Base-by-base conservation (phyloP, 2,113 vertebrate species). In the Nycticryphes semicollaris region DNA sequence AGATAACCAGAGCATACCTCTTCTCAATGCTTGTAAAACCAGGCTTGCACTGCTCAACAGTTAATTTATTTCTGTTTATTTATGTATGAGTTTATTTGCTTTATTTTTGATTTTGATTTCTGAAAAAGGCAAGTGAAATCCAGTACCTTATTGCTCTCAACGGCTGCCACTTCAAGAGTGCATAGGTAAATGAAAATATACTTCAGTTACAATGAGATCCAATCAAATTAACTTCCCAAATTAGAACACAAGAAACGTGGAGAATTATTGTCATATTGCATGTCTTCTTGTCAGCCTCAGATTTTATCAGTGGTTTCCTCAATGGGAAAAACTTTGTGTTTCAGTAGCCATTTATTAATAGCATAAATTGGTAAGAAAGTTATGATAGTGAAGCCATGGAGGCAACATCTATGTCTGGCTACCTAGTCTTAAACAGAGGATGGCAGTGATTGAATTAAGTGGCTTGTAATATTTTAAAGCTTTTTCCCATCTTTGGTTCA, bases 81-180 rank as follows among this genome's bases (percentile, higher is more conserved):
- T 73, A n/a, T 41, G 7, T 56, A 18, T 25, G 50, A 16, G 18
- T 51, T 14, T 10, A 10, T 75, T 81, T 81, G 6, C 2, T 15
- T 73, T 63, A 81, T 89, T 23, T 89, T 70, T 84, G 0, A n/a
- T 48, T 77, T 80, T 51, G 12, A 20, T 64, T 73, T 81, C 24
- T 69, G 8, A 53, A 45, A 68, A 51, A 14, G 68, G 4, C 28
- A 78, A 33, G 14, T 51, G 35, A 67, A 92, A 70, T 12, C 28
- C n/a, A 41, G 43, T 39, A 30, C 41, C 69, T 8, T 11, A 27
- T 17, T 24, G 15, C 14, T 79, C 33, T 39, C 37, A 63, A 16
- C 0, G 0, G 48, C 33, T 24, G 4, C 20, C 39, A 28, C 45
- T 77, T 54, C 45, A 73, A 70, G 76, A 53, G 5, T 0, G 0